Base-by-base conservation (phyloP, 2,113 vertebrate species). In the Hydrochoerus hydrochaeris region DNA sequence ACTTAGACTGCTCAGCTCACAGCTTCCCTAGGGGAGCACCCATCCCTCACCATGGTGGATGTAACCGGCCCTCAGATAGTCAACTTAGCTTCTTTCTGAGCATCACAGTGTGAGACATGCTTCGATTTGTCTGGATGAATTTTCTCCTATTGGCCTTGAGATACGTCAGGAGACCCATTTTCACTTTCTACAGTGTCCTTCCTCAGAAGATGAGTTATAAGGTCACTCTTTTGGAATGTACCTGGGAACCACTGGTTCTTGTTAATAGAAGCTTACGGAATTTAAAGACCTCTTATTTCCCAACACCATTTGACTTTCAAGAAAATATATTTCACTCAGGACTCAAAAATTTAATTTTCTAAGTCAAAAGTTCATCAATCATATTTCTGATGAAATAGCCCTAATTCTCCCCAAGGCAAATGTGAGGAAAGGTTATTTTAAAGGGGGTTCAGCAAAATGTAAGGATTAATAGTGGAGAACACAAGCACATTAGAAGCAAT, bases 381-480 rank as follows among this genome's bases (percentile, higher is more conserved):
- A 52, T 90, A 87, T 46, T 95, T 77, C 32, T 95, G 12, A 32
- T n/a, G 63, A 52, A 95, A 82, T 11, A 81, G 32, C 87, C 24
- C 7, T 90, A 9, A 84, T n/a, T 88, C 9, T 65, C 95, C 35
- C 63, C 26, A 94, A 71, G 57, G 28, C 9, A 63, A 82, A 94
- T 88, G 32, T 93, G 52, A 92, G 49, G 46, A 91, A 69, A 93
- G 30, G 8, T 85, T 93, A 95, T 90, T 95, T 91, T 91, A 88
- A 96, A 71, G 41, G 35, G 10, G 86, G 32, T 41, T 71, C 67
- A 90, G 65, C 49, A 90, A 78, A 92, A 30, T 83, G 1, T n/a
- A 46, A 95, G 83, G 54, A 58, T 58, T 92, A 95, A 87, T 44
- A 77, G 80, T 63, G 78, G 19, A 81, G 90, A 88, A 41, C 54